phyloP scores from a whole-genome alignment of 2,113 vertebrate genomes.

The Pseudolaguvia tuberculata region DNA sequence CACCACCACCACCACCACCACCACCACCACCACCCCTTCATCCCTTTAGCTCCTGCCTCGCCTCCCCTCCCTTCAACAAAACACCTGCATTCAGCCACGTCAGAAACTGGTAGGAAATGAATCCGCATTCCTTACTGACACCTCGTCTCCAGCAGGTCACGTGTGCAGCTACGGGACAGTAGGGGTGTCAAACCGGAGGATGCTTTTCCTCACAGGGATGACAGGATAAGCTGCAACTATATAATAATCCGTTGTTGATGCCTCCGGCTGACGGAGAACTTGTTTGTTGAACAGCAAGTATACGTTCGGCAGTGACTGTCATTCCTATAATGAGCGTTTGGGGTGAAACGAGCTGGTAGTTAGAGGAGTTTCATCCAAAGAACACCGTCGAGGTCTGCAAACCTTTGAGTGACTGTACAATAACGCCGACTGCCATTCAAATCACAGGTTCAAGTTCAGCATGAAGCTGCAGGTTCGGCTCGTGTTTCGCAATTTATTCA shows the following conservation, averaged over 20 bases:
- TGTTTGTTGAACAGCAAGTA: constrained; percentile 6
- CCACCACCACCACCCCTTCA: too few species aligned
- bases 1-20: too few species aligned
- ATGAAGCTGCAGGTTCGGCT: background rate
- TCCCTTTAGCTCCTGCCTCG: too few species aligned
- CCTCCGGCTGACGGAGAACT: background rate
- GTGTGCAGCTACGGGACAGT: constrained; percentile 1
- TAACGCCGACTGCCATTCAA: background rate
- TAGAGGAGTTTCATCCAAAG: background rate
- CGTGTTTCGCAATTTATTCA: background rate
- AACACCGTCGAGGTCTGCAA: background rate
- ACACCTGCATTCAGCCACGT: constrained; percentile 34
- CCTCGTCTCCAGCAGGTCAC: constrained; percentile 35
- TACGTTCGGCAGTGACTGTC: background rate
- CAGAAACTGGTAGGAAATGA: constrained; percentile 33
- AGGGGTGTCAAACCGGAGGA: constrained; percentile 19
- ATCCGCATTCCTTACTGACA: constrained; percentile 36
- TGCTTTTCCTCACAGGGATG: constrained; percentile 22
- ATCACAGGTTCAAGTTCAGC: background rate
- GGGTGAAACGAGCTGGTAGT: background rate
- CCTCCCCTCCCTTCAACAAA: constrained; percentile 23
- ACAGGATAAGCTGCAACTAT: constrained; percentile 2
- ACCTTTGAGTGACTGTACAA: background rate
- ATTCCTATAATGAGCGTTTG: background rate
- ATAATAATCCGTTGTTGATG: constrained; percentile 21